Evolutionary conservation across 2,113 vertebrate genomes (phyloP).

Genomic region (Struthio camelus): DNA sequence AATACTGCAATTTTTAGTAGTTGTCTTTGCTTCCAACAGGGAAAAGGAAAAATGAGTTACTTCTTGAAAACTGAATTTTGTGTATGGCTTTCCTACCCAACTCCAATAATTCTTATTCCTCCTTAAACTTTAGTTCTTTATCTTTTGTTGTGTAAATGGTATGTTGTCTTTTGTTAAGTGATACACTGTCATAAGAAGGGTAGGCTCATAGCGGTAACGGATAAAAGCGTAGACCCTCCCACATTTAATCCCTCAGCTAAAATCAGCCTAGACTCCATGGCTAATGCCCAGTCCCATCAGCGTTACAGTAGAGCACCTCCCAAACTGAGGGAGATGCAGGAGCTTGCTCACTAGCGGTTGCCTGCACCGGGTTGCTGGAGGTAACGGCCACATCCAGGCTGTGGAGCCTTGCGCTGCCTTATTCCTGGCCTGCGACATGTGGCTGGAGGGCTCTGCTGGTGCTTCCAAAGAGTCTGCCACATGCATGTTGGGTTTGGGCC

Average conservation of each 20-base stretch:
- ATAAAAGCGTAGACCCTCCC: neutral
- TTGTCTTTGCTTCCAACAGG: neutral
- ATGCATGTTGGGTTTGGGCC: neutral
- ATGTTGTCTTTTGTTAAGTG: neutral
- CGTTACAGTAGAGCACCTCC: neutral
- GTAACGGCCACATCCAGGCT: fast-evolving
- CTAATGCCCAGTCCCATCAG: neutral
- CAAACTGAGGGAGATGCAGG: neutral
- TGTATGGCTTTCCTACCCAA: neutral
- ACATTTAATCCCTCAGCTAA: neutral
- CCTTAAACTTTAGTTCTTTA: neutral
- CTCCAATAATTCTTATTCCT: neutral
- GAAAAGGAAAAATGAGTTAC: neutral
- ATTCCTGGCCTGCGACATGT: neutral
- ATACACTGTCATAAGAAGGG: neutral
- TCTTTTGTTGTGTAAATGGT: neutral
- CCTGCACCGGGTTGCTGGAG: neutral
- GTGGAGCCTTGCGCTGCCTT: neutral
- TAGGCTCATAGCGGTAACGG: neutral
- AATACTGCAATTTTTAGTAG: neutral
- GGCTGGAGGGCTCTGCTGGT: fast-evolving
- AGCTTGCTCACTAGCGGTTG: fast-evolving
- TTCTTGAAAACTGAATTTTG: neutral
- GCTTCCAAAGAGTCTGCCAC: neutral
- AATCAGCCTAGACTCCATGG: neutral